Conservation (phyloP, 53 echinoderm and acorn worm genomes). For the Echinometra lucunter region DNA sequence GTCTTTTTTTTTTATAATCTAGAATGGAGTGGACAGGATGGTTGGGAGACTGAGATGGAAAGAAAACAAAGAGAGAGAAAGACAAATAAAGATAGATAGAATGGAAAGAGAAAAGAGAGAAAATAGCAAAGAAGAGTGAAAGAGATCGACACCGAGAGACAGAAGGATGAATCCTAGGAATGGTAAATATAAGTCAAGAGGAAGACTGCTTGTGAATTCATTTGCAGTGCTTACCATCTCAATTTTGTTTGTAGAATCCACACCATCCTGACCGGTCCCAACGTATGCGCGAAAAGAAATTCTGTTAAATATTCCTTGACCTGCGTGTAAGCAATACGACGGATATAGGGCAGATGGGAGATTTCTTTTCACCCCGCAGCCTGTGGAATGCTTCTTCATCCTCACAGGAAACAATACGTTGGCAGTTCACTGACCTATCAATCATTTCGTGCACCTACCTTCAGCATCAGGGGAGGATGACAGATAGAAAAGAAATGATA, state of each 20-base stretch:
- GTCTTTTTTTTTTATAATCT: neutral
- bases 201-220: neutral
- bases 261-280: neutral
- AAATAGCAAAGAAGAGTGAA: neutral
- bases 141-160: neutral
- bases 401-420: neutral
- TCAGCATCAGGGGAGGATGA: neutral
- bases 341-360: slow-evolving; percentile 50
- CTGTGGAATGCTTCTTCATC: slow-evolving; percentile 31
- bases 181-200: slow-evolving; percentile 10
- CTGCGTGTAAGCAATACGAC: slow-evolving; percentile 37
- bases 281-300: slow-evolving; percentile 25
- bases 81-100: too few species aligned
- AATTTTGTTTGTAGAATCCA: slow-evolving; percentile 16
- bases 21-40: neutral
- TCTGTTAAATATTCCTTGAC: slow-evolving; percentile 49
- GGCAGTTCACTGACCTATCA: slow-evolving; percentile 12
- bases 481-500: neutral
- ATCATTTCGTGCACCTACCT: neutral
- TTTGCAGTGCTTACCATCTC: neutral
- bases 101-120: too few species aligned
- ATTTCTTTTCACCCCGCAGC: slow-evolving; percentile 61
- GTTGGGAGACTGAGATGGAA: neutral
- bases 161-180: neutral
- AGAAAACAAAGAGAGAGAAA: neutral